These are phyloP conservation scores for Bettongia penicillata DNA, from an alignment of 2,113 vertebrate genomes.

Conservation along the genomic window DNA sequence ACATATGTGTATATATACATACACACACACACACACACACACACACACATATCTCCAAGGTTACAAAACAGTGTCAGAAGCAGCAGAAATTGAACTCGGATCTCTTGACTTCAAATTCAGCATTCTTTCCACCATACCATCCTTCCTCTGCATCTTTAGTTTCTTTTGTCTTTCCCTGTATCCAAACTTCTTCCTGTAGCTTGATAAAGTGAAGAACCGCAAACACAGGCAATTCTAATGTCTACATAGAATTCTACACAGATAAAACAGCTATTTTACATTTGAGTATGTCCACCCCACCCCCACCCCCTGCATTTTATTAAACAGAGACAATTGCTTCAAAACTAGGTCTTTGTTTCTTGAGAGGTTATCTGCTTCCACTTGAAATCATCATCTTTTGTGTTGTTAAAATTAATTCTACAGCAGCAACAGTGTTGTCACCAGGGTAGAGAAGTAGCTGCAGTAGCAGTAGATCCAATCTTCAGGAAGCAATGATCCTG, in stretches of 20 bases:
- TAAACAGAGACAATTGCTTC: conserved; percentile 51
- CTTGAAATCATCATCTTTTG: conserved; percentile 50
- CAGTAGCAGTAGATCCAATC: neutral
- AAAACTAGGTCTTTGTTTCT: conserved; percentile 34
- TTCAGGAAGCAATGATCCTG: conserved; percentile 32
- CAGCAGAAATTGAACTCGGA: neutral
- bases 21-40: too few species aligned
- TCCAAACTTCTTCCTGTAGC: conserved; percentile 30
- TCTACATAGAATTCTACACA: conserved; percentile 23
- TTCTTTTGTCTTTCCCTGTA: neutral
- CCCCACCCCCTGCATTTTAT: conserved; percentile 46
- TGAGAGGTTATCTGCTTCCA: conserved; percentile 47
- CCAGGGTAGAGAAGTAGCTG: neutral
- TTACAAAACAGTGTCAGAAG: neutral
- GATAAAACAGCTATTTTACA: conserved; percentile 39
- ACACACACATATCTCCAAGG: neutral
- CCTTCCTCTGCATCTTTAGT: neutral
- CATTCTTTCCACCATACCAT: neutral
- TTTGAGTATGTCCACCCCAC: conserved; percentile 26
- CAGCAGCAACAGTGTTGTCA: conserved; percentile 39
- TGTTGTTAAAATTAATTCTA: conserved; percentile 50
- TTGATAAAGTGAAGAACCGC: conserved; percentile 34
- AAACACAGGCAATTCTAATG: neutral
- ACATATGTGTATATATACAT: neutral
- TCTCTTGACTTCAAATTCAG: neutral